Evolutionary conservation across 2,113 vertebrate species (phyloP).

Genomic region (Rhinolophus ferrumequinum): DNA sequence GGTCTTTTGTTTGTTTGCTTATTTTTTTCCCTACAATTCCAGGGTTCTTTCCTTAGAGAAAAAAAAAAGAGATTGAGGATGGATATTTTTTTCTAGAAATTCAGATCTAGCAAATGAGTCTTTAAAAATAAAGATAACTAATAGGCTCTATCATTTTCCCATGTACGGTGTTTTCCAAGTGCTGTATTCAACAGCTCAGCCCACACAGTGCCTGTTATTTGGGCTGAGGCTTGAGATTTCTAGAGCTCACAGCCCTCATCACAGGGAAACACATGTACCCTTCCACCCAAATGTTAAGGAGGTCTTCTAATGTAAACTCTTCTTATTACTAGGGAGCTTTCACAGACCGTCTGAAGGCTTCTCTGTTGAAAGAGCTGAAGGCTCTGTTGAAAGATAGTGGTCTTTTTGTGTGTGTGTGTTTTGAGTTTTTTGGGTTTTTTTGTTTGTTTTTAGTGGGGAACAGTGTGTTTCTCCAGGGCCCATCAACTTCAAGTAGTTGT

Average conservation of each 20-base stretch:
- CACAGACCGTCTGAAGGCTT: no score
- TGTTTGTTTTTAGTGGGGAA: no score
- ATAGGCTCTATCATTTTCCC: background rate
- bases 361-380: no score
- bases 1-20: background rate
- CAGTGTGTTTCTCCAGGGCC: no score
- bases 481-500: no score
- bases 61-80: background rate
- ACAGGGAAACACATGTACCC: background rate
- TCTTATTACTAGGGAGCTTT: no score
- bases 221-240: background rate
- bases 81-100: background rate
- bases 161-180: accelerated
- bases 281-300: background rate
- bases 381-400: no score
- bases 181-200: background rate
- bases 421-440: no score
- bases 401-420: no score
- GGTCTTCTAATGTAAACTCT: background rate
- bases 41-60: background rate
- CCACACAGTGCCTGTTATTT: background rate
- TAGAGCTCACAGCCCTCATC: background rate
- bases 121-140: background rate
- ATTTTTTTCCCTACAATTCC: background rate
- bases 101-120: background rate